Evolutionary conservation across 2,888 invertebrate genomes (phyloP).

Genomic region (Lucinisca nassula): DNA sequence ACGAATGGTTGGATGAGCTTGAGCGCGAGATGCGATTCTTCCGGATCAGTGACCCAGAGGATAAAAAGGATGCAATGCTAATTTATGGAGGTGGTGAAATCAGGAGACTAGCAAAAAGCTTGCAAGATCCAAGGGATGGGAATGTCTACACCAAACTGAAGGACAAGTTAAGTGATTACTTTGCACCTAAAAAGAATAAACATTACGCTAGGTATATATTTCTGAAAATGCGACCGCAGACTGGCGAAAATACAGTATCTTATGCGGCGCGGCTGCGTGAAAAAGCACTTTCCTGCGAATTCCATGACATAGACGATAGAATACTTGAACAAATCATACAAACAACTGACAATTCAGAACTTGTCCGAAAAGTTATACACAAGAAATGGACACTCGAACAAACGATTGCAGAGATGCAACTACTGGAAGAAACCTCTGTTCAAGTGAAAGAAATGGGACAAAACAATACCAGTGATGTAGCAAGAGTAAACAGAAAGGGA

Average conservation of each 20-base stretch:
- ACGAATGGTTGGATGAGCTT: not conserved
- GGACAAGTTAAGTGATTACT: not conserved
- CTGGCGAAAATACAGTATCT: not conserved
- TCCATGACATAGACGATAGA: not conserved
- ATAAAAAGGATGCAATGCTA: not conserved
- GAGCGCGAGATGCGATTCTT: not conserved
- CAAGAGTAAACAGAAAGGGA: not conserved
- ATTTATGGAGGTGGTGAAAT: not conserved
- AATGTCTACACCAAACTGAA: not conserved
- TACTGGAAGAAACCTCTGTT: not conserved
- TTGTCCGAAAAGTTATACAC: too few species aligned
- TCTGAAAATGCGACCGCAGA: not conserved
- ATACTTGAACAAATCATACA: constrained; percentile 5
- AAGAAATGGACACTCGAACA: too few species aligned
- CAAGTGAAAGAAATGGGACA: not conserved
- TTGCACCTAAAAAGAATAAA: too few species aligned
- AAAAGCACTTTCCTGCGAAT: not conserved
- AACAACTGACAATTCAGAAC: too few species aligned
- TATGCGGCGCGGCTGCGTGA: constrained; percentile 2
- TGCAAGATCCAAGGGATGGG: not conserved
- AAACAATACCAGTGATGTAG: not conserved
- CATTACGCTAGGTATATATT: constrained; percentile 1
- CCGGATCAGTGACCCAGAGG: not conserved
- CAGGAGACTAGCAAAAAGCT: not conserved
- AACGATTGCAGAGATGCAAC: too few species aligned